Percentiles rank a stretch among this genome's conserved stretches.
Evolutionary conservation across 2,113 vertebrate species (phyloP).

Genomic region (Sylvicapra grimmia): DNA sequence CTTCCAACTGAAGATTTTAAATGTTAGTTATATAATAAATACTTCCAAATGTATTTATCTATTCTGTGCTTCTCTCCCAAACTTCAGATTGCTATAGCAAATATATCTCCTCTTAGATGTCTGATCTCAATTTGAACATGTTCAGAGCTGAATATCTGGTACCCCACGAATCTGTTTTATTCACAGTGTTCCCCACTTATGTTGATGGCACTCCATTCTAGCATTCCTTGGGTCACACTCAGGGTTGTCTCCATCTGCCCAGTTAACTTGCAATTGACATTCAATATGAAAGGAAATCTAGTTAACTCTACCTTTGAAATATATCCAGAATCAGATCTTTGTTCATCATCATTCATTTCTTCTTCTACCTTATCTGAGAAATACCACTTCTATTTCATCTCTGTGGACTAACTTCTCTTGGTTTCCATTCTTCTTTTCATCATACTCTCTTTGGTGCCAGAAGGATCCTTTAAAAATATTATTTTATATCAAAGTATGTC

Average conservation of each 20-base stretch:
- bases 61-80: background rate
- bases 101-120: background rate
- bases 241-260: too few relatives aligned
- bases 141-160: background rate
- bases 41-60: background rate
- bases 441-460: background rate
- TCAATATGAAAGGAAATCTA: background rate
- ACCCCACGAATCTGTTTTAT: background rate
- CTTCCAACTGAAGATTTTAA: background rate
- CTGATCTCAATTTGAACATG: too few relatives aligned
- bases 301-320: background rate
- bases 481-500: background rate
- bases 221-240: accelerated
- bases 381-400: background rate
- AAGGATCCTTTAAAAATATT: background rate
- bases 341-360: background rate
- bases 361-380: background rate
- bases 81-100: background rate
- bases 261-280: background rate
- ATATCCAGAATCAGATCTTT: background rate
- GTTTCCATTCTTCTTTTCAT: background rate
- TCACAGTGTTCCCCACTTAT: background rate
- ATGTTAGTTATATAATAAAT: background rate
- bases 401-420: background rate
- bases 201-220: background rate